Base-by-base conservation (phyloP, 2,797 vertebrate species). In the Tadarida brasiliensis region DNA sequence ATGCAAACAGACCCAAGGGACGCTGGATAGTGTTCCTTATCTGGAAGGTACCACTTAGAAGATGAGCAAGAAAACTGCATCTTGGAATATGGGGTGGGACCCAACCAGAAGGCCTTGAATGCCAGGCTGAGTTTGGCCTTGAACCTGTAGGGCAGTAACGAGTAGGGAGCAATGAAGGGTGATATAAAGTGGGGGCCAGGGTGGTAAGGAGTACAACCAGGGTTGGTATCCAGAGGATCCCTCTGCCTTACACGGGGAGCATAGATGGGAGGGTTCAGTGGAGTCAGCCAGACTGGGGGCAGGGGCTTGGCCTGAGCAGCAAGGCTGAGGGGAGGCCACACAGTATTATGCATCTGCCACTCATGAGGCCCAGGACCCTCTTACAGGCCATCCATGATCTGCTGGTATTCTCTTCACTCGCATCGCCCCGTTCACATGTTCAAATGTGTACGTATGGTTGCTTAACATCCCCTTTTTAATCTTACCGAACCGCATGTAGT, bases 101-200 rank as follows among this genome's bases (percentile, higher is more conserved):
- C 63, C 26, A 19, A 7, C 28, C 17, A 5, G 54, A 35, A 82
- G 54, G 61, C 65, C 87, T 70, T 56, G 83, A 56, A 35, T 20
- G 68, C 51, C 16, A 70, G 35, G 24, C 91, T 65, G 19, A n/a
- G 70, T 57, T 51, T 76, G 73, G 39, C 67, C 67, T 92, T 61
- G 49, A 19, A 28, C 44, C 59, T 81, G 14, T 2, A 70, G 68
- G 44, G n/a, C 44, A 4, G 77, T 56, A 14, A 6, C 35, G 35
- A 73, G 56, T 28, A 8, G 3, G 51, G 12, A 70, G 47, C 30
- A 10, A 24, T 6, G 5, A 49, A 78, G 71, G 47, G 71, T 78
- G 56, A 49, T 3, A 2, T 14, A 9, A 44, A 65, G 12, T 5
- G 0, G 20, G 56, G 44, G n/a, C 12, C 0, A 0, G 26, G 24